A percentile compares a stretch with the other conserved stretches of the same genome.
These are phyloP conservation scores for Acropora tenuis DNA, from an alignment of 64 coral and sea anemone species.

Conservation along the genomic window DNA sequence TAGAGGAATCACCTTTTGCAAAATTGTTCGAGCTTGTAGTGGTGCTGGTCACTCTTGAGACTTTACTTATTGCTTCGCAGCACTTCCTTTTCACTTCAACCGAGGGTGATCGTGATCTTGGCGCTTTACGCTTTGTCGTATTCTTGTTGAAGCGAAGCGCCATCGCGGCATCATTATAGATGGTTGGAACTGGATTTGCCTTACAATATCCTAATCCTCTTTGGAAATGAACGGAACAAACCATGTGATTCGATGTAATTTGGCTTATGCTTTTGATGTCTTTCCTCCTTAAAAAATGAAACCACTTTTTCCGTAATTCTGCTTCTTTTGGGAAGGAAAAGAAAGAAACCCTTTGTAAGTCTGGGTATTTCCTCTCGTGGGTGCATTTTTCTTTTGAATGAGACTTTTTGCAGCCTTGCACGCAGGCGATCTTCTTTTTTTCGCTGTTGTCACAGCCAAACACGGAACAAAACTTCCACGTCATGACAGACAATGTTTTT, in stretches of 20 bases:
- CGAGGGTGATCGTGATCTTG: too few relatives aligned
- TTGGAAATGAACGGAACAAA: constrained; percentile 18
- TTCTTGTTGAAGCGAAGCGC: too few relatives aligned
- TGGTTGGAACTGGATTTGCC: constrained; percentile 29
- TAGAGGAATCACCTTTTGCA: too few relatives aligned
- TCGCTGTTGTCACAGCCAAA: constrained; percentile 21
- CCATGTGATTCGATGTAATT: constrained; percentile 31
- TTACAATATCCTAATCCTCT: constrained; percentile 15
- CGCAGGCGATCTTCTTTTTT: too few relatives aligned
- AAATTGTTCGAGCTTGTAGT: too few relatives aligned
- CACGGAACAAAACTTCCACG: background rate
- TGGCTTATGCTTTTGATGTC: constrained; percentile 15
- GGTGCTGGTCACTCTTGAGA: too few relatives aligned
- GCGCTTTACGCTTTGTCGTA: too few relatives aligned
- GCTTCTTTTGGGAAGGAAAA: constrained; percentile 17
- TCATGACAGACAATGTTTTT: constrained; percentile 1
- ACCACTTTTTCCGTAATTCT: constrained; percentile 25
- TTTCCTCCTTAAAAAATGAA: background rate
- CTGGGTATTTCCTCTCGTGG: too few relatives aligned
- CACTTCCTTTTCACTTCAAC: too few relatives aligned
- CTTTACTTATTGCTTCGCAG: too few relatives aligned
- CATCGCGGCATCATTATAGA: background rate
- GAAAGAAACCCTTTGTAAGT: background rate
- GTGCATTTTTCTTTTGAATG: too few relatives aligned
- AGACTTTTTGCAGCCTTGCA: too few relatives aligned